A percentile compares a stretch with the other conserved stretches of the same genome.
These are phyloP conservation scores for Trichogramma pretiosum DNA, from an alignment of 1,140 invertebrate species.

Conservation along the genomic window DNA sequence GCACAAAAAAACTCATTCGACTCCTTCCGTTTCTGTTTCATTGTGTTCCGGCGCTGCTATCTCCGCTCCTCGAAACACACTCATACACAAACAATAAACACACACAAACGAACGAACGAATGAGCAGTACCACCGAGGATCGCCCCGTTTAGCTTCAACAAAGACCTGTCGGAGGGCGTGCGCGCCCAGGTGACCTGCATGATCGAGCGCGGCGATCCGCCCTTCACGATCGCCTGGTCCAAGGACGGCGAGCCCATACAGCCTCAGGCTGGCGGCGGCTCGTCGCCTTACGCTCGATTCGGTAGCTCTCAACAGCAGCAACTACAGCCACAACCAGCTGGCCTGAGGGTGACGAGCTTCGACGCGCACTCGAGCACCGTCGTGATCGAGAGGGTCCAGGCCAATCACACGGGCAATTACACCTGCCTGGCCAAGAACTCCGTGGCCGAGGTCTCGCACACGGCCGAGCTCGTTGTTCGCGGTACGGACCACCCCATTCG, in stretches of 20 bases:
- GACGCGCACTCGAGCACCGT: constrained; percentile 84
- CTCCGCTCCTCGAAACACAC: neutral
- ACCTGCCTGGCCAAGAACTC: constrained; percentile 80
- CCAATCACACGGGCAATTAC: constrained; percentile 78
- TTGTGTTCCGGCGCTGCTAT: neutral
- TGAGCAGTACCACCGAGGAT: constrained; percentile 80
- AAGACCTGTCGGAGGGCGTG: constrained; percentile 74
- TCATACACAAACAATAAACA: too few relatives aligned
- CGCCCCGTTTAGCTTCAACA: constrained; percentile 58
- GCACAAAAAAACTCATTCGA: constrained; percentile 17
- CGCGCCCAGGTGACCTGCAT: constrained; percentile 86
- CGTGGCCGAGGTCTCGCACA: constrained; percentile 60
- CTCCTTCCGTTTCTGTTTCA: constrained; percentile 7
- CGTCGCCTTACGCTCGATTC: constrained; percentile 21
- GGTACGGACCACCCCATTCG: constrained; percentile 39
- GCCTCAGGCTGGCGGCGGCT: constrained; percentile 39
- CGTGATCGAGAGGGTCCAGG: constrained; percentile 77
- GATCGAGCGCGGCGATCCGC: constrained; percentile 88
- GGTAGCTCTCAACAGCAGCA: constrained; percentile 16
- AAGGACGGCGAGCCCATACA: constrained; percentile 66
- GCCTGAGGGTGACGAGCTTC: constrained; percentile 46
- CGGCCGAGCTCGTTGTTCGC: constrained; percentile 57
- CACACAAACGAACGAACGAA: too few relatives aligned
- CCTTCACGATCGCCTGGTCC: constrained; percentile 79
- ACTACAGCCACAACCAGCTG: constrained; percentile 20